Evolutionary conservation across 2,797 vertebrate genomes (phyloP), one percentile per base, ranked within the genome.

Genomic region (Hoplostethus atlanticus): DNA sequence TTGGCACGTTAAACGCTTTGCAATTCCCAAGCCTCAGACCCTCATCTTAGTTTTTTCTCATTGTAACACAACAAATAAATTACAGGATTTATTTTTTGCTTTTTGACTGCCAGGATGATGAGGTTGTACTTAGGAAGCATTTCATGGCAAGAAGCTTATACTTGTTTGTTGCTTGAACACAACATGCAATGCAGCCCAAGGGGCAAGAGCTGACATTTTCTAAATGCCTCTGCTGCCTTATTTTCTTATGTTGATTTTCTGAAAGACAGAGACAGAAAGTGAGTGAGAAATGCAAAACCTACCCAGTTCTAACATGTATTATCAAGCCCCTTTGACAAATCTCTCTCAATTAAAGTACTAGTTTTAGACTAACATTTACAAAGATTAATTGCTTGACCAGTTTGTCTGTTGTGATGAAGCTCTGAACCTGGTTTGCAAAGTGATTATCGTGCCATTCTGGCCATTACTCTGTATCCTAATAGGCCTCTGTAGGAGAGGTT

Each of bases 1-100:
- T 89, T 93, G 93, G 87, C 90, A 86, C 81, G 85, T 93, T 95
- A 94, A 94, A 91, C 90, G 67, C 88, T 95, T 94, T 92, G 90
- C 91, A 89, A 79, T 79, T 84, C 66, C 71, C 80, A 81, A 83
- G 92, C 79, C 88, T 90, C 81, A 89, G 89, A 91, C 84, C 75
- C 63, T 87, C 79, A 67, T 82, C 68, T 77, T 67, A 31, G 55
- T 54, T 47, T 38, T 15, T n/a, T 31, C 38, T 70, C 36, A 47
- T 78, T 77, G 44, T 64, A 73, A 62, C 34, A 15, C 2, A 15
- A 76, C 4, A 84, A 84, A 76, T 66, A 5, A 81, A 79, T 54
- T 52, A 64, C 64, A 75, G 76, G 55, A n/a, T 73, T 80, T 84
- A 31, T 60, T 77, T 50, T 25, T 54, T 68, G 70, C 65, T 66